Conservation (phyloP, 2,888 invertebrate genomes). For the Belgica antarctica region DNA sequence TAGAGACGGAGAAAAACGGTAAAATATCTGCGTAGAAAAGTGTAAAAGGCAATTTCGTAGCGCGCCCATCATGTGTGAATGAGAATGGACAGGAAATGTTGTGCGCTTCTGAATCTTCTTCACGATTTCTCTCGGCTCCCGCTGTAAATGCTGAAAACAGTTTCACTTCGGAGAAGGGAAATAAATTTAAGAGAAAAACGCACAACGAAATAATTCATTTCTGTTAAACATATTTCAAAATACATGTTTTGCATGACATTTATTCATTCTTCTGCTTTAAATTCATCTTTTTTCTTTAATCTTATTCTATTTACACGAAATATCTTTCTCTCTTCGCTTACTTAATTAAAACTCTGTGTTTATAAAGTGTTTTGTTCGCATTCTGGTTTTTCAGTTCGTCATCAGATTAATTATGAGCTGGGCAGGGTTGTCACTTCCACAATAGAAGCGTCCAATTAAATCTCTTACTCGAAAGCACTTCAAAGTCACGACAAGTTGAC, state of each 20-base stretch:
- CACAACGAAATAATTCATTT: constrained; percentile 43
- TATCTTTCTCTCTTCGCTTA: constrained; percentile 24
- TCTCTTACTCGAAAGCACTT: background rate
- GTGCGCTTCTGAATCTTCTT: background rate
- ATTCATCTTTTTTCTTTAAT: constrained; percentile 31
- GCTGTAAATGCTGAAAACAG: constrained; percentile 14
- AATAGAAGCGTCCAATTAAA: too few species aligned
- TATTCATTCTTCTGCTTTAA: constrained; percentile 39
- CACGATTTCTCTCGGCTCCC: background rate
- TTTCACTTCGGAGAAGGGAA: background rate
- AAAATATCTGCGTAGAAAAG: constrained; percentile 16
- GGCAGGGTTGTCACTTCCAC: background rate
- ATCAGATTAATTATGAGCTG: constrained; percentile 20
- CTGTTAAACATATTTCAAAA: constrained; percentile 43
- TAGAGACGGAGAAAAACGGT: constrained; percentile 17
- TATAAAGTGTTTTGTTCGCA: constrained; percentile 38
- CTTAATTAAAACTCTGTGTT: constrained; percentile 40
- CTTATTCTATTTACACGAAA: constrained; percentile 34
- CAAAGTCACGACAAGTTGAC: background rate
- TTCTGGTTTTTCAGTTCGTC: constrained; percentile 36
- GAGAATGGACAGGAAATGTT: constrained; percentile 33
- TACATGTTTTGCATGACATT: constrained; percentile 44
- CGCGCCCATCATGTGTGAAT: background rate
- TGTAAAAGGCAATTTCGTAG: background rate
- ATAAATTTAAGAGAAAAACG: constrained; percentile 35